Percentiles rank a stretch among this genome's conserved stretches.
Conservation (phyloP, 2,797 vertebrate genomes). For the Thunnus albacares region DNA sequence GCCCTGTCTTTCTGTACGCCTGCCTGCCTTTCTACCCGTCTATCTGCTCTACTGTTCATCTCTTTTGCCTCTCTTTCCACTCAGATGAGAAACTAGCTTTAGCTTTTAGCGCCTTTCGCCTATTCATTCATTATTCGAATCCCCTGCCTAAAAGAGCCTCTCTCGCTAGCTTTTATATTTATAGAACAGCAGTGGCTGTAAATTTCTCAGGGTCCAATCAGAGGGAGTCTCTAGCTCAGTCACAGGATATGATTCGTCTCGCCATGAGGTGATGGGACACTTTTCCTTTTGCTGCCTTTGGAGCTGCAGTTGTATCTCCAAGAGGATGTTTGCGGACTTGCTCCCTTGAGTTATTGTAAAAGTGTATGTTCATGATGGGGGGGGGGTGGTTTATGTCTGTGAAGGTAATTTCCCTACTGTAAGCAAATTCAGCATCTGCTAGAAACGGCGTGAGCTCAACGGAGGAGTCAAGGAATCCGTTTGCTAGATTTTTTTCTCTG, state of each 20-base stretch:
- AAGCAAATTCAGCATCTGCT: conserved; percentile 8
- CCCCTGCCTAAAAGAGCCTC: conserved; percentile 28
- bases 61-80: background rate
- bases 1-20: background rate
- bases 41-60: background rate
- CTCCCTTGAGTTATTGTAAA: conserved; percentile 10
- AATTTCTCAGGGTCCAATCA: conserved; percentile 41
- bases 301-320: conserved; percentile 27
- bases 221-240: conserved; percentile 38
- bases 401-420: conserved; percentile 4
- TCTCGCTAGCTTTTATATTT: conserved; percentile 49
- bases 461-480: background rate
- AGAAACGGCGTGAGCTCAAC: background rate
- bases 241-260: conserved; percentile 26
- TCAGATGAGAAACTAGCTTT: conserved; percentile 28
- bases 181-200: conserved; percentile 57
- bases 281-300: conserved; percentile 46
- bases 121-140: conserved; percentile 65
- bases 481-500: background rate
- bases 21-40: background rate
- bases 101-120: conserved; percentile 47
- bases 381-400: background rate
- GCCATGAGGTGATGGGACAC: conserved; percentile 31
- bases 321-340: conserved; percentile 18
- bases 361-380: background rate